Evolutionary conservation across 2,888 invertebrate species (phyloP).

Genomic region (Branchellion lobata): DNA sequence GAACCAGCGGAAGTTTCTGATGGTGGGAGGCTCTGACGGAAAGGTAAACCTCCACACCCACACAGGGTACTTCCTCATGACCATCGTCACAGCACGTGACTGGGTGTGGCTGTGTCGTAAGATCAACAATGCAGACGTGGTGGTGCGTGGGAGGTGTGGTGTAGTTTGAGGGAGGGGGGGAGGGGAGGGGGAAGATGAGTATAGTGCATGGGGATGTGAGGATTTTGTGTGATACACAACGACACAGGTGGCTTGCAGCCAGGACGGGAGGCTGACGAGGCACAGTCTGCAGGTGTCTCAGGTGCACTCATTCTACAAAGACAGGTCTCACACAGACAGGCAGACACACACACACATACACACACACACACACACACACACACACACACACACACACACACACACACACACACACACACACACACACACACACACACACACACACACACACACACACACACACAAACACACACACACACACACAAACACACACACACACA

Average conservation of each 20-base stretch:
- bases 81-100: slow-evolving; percentile 74
- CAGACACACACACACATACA: slow-evolving; percentile 71
- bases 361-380: slow-evolving; percentile 45
- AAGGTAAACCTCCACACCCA: slow-evolving; percentile 76
- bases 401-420: neutral
- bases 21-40: slow-evolving; percentile 78
- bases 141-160: slow-evolving; percentile 65
- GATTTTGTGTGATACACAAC: too few species aligned
- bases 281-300: slow-evolving; percentile 89
- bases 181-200: neutral
- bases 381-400: slow-evolving; percentile 37
- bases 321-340: slow-evolving; percentile 60
- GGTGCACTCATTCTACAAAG: slow-evolving; percentile 91
- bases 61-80: slow-evolving; percentile 77
- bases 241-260: slow-evolving; percentile 72
- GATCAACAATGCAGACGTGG: slow-evolving; percentile 74
- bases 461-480: neutral
- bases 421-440: slow-evolving; percentile 23
- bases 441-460: slow-evolving; percentile 26
- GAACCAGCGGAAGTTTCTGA: slow-evolving; percentile 62
- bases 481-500: neutral
- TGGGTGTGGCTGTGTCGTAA: slow-evolving; percentile 86
- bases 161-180: neutral
- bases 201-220: neutral
- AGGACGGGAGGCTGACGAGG: slow-evolving; percentile 91